Evolutionary conservation across 1,140 invertebrate genomes (phyloP).

Genomic region (Propsilocerus akamusi): DNA sequence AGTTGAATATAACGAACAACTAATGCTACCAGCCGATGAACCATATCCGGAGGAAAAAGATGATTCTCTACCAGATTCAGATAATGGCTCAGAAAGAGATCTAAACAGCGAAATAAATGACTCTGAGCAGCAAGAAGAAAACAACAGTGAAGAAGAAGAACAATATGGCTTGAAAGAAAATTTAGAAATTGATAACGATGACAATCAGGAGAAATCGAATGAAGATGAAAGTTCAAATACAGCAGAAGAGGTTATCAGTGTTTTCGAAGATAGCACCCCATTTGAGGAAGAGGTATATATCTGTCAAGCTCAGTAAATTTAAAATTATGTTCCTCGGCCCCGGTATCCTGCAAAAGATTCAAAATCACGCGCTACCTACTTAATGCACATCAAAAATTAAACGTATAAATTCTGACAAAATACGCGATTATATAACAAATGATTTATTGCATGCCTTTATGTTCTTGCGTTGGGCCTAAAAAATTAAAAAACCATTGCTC

Average conservation of each 20-base stretch:
- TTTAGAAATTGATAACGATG: slow-evolving; percentile 20
- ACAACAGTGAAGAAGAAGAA: slow-evolving; percentile 15
- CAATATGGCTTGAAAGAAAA: slow-evolving; percentile 19
- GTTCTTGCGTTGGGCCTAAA: too few relatives aligned
- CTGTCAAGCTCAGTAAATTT: too few relatives aligned
- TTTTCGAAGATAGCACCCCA: slow-evolving; percentile 9
- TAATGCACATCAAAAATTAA: too few relatives aligned
- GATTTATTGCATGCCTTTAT: too few relatives aligned
- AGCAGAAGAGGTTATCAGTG: slow-evolving; percentile 10
- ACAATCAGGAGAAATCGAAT: slow-evolving; percentile 18
- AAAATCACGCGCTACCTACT: too few relatives aligned
- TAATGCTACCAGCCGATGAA: slow-evolving; percentile 18
- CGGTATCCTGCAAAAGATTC: too few relatives aligned
- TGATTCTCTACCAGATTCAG: slow-evolving; percentile 12
- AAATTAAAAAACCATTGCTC: too few relatives aligned
- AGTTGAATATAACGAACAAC: slow-evolving; percentile 15
- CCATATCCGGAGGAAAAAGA: slow-evolving; percentile 18
- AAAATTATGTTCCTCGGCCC: too few relatives aligned
- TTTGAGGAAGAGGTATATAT: slow-evolving; percentile 5
- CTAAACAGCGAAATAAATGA: slow-evolving; percentile 21
- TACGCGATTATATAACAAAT: too few relatives aligned
- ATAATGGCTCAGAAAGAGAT: slow-evolving; percentile 17
- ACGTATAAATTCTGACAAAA: too few relatives aligned
- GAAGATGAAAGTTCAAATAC: slow-evolving; percentile 18
- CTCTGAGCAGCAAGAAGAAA: slow-evolving; percentile 15